phyloP scores from a whole-genome alignment of 2,797 vertebrate genomes.

The Kryptolebias ocellatus region DNA sequence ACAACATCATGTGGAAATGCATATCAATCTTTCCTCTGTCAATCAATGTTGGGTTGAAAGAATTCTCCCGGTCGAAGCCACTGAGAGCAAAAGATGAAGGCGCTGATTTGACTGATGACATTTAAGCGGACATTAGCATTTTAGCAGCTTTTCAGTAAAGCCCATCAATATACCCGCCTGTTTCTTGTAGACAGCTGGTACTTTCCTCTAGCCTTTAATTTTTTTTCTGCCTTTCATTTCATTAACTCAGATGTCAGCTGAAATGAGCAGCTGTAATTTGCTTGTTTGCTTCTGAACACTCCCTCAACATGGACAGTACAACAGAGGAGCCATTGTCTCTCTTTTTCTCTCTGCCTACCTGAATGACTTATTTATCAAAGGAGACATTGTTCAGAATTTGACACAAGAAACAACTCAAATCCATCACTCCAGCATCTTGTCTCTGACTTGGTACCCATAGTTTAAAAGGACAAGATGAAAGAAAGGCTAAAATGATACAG shows the following conservation, averaged over 20 bases:
- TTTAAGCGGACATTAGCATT: conserved; percentile 72
- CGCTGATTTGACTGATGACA: conserved; percentile 79
- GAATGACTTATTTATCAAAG: conserved; percentile 41
- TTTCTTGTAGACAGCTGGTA: conserved; percentile 40
- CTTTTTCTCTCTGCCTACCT: conserved; percentile 29
- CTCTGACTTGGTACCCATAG: conserved; percentile 19
- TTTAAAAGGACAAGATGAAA: conserved; percentile 26
- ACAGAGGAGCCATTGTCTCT: conserved; percentile 48
- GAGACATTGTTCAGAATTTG: conserved; percentile 25
- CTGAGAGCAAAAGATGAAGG: conserved; percentile 56
- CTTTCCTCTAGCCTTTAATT: conserved; percentile 44
- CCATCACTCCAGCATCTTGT: conserved; percentile 36
- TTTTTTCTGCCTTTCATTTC: conserved; percentile 63
- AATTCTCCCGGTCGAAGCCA: conserved; percentile 43
- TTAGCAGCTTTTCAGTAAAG: conserved; percentile 51
- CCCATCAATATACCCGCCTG: conserved; percentile 63
- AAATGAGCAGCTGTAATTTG: conserved; percentile 62
- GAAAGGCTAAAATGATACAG: conserved; percentile 13
- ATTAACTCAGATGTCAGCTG: conserved; percentile 71
- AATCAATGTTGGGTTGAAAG: conserved; percentile 68
- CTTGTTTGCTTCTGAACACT: conserved; percentile 67
- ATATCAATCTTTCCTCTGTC: conserved; percentile 71
- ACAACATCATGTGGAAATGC: conserved; percentile 39
- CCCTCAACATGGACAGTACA: conserved; percentile 62
- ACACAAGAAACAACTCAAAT: conserved; percentile 37